Conservation (phyloP, 2,888 invertebrate species). For the Axea sp. region DNA sequence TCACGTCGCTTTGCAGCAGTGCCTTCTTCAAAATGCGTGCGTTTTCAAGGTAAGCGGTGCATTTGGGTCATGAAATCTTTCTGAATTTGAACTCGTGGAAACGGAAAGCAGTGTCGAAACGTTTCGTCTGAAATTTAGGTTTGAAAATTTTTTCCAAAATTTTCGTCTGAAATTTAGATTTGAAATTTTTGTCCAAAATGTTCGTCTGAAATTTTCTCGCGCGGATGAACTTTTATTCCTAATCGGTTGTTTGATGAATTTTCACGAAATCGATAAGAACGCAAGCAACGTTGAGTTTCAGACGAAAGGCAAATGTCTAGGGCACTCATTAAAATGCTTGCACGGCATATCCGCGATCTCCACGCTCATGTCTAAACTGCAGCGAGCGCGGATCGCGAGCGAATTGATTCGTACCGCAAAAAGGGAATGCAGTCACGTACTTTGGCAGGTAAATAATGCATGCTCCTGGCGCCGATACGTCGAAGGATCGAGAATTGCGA, state of each 20-base stretch:
- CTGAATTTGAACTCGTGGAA: no score
- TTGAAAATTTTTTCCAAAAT: no score
- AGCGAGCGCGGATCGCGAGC: conserved; percentile 9
- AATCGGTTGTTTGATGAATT: conserved; percentile 4
- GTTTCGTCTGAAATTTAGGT: no score
- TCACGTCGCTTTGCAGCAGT: no score
- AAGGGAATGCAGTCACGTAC: conserved; percentile 51
- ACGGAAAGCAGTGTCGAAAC: no score
- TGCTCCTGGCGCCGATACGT: conserved; percentile 23
- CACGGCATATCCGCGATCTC: conserved; percentile 9
- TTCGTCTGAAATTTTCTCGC: no score
- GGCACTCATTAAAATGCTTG: conserved; percentile 24
- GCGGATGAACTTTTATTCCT: background rate
- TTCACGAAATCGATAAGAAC: conserved; percentile 9
- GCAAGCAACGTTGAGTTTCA: conserved; percentile 11
- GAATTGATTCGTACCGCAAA: conserved; percentile 28
- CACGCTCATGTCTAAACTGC: conserved; percentile 25
- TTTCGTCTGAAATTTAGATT: no score
- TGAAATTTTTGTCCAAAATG: no score
- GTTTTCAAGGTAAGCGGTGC: no score
- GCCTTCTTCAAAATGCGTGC: no score
- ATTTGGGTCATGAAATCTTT: no score
- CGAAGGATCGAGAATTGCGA: conserved; percentile 23
- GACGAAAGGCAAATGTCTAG: conserved; percentile 38
- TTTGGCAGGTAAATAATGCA: conserved; percentile 31